Conservation (phyloP, 2,113 vertebrate genomes). For the Scytalopus superciliaris region DNA sequence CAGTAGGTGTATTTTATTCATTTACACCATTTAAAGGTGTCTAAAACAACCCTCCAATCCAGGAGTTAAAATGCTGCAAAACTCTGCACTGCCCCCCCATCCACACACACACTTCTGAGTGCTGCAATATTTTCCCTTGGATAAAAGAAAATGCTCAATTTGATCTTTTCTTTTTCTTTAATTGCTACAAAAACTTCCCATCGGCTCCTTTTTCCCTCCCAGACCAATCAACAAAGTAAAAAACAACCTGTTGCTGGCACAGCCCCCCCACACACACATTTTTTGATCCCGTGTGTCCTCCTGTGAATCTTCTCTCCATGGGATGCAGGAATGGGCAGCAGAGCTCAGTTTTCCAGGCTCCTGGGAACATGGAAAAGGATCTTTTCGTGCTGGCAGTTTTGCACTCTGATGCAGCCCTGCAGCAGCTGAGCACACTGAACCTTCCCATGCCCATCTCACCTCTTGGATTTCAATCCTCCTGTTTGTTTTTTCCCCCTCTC, state of each 20-base stretch:
- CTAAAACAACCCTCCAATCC: neutral
- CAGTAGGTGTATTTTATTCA: neutral
- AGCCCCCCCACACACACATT: rapidly evolving
- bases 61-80: neutral
- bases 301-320: neutral
- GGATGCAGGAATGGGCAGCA: neutral
- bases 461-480: too few relatives aligned
- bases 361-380: rapidly evolving
- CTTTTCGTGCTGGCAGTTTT: neutral
- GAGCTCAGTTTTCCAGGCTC: neutral
- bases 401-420: rapidly evolving
- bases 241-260: neutral
- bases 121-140: neutral
- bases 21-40: neutral
- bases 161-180: neutral
- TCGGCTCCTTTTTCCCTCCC: neutral
- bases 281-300: neutral
- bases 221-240: neutral
- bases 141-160: neutral
- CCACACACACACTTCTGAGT: neutral
- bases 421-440: neutral
- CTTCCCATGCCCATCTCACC: neutral
- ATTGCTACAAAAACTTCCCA: neutral
- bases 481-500: too few relatives aligned
- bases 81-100: neutral